Conservation (phyloP, 37 sponge, comb jelly and placozoan genomes). For the Chondrilla cf. caribensis region DNA sequence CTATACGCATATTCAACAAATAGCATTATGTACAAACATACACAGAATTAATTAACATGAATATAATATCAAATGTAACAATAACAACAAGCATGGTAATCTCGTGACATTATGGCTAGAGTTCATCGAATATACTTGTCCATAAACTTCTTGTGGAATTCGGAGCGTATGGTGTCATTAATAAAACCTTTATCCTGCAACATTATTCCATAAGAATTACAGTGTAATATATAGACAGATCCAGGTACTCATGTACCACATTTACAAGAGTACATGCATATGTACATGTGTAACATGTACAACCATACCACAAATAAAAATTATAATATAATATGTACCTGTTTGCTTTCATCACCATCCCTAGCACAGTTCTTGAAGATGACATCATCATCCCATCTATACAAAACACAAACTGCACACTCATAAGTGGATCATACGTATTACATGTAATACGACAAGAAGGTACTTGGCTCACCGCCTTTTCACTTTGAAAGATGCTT, state of each 20-base stretch:
- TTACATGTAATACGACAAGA: neutral
- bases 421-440: neutral
- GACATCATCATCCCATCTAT: constrained; percentile 99
- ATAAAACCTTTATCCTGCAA: constrained; percentile 87
- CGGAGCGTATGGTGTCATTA: constrained; percentile 96
- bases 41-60: no score
- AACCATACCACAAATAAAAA: no score
- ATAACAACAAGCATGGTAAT: no score
- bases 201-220: no score
- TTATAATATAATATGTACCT: constrained; percentile 37
- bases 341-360: constrained; percentile 58
- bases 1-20: no score
- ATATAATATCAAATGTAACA: no score
- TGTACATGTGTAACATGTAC: no score
- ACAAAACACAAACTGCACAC: neutral
- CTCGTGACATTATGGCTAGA: no score
- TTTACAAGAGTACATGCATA: no score
- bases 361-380: constrained; percentile 99
- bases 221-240: no score
- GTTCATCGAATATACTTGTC: constrained; percentile 91
- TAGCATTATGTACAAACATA: no score
- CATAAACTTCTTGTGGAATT: constrained; percentile 98
- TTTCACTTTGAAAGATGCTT: constrained; percentile 63
- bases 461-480: constrained; percentile 46
- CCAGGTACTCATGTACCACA: no score